These are phyloP conservation scores for Argyrosomus regius DNA, from an alignment of 2,797 vertebrate species.

Conservation along the genomic window DNA sequence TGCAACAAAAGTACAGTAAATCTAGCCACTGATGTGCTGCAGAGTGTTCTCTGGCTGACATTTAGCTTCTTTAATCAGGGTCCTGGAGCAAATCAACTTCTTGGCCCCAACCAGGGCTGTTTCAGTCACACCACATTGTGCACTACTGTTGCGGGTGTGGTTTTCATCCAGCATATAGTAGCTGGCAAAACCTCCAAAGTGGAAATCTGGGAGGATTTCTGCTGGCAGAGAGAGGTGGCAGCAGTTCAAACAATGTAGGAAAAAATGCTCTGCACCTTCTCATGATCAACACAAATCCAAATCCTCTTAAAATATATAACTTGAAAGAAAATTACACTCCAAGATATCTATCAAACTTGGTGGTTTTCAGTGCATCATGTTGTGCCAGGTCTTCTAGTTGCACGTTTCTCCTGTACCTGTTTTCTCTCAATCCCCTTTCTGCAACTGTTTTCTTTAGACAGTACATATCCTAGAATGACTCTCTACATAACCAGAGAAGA, in stretches of 20 bases:
- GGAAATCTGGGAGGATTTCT: conserved; percentile 64
- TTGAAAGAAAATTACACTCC: not conserved
- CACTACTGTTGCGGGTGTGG: conserved; percentile 44
- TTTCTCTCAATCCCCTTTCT: not conserved
- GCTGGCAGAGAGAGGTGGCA: conserved; percentile 61
- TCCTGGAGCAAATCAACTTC: conserved; percentile 40
- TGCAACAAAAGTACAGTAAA: conserved; percentile 35
- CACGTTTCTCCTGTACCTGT: not conserved
- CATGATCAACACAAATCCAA: conserved; percentile 23
- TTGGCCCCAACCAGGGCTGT: conserved; percentile 51
- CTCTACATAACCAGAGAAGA: conserved; percentile 7
- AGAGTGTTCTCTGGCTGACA: conserved; percentile 54
- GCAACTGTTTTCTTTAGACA: not conserved
- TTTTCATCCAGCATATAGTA: conserved; percentile 51
- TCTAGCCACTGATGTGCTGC: conserved; percentile 37
- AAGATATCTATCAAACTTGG: not conserved
- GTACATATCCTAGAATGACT: conserved; percentile 13
- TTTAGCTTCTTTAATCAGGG: conserved; percentile 58
- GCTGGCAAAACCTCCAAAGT: conserved; percentile 59
- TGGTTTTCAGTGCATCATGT: conserved; percentile 8
- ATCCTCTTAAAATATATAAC: conserved; percentile 5
- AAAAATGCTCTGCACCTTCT: conserved; percentile 42
- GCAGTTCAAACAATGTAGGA: conserved; percentile 60
- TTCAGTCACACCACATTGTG: conserved; percentile 51
- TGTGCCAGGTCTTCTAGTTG: not conserved